Evolutionary conservation across 2,797 vertebrate species (phyloP), one percentile per base, ranked within the genome.

Genomic region (Chelmon rostratus): DNA sequence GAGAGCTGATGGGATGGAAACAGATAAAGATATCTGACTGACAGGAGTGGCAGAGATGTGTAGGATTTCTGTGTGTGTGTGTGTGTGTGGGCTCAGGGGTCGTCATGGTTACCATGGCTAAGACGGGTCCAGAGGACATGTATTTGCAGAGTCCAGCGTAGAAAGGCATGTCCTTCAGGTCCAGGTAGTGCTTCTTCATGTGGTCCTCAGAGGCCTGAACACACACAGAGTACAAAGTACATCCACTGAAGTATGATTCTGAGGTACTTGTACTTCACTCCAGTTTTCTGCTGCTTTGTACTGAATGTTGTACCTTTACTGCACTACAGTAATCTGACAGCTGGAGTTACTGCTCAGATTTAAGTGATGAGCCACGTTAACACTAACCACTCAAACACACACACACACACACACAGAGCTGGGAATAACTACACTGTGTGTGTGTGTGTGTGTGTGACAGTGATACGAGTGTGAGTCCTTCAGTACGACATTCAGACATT

Each of bases 161-260:
- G 96, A 99, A 99, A 0, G 98, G 97, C 58, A 93, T 92, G 83
- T 97, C 97, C 91, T 98, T 97, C 73, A 99, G 94, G 93, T 98
- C 97, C 1, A 95, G 92, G 91, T 99, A 99, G 89, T 99, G 98
- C 42, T 96, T 89, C 89, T 96, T 97, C 88, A 97, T 91, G 79
- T 96, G 96, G 2, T 97, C 96, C 85, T 96, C 96, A 40, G 97
- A 94, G 2, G 97, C 95, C 98, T 99, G 78, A 18, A 81, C 42
- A 73, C 3, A 69, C 5, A 40, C 59, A 53, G 5, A 42, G 33
- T 19, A 25, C 61, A 8, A 6, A 38, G 35, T 52, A 52, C 28
- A 35, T 57, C 18, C 28, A 13, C 11, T 25, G 2, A 6, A 52
- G 23, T 23, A n/a, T 49, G 2, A n/a, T 1, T n/a, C 12, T 4